Base-by-base conservation (phyloP, 2,797 vertebrate species). In the Poecile montanus region DNA sequence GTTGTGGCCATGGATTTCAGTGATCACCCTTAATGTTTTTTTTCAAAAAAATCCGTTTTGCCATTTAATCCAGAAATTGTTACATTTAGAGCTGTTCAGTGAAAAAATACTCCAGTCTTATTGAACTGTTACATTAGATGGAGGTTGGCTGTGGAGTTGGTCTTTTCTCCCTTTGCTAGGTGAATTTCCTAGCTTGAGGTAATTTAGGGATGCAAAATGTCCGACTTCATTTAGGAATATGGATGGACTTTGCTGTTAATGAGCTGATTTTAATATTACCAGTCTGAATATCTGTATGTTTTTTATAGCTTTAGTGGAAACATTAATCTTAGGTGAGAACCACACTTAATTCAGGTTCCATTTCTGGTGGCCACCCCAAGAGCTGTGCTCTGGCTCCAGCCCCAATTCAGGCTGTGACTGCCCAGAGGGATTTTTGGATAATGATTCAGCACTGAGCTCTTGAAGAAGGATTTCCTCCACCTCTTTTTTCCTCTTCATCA, bases 311-410 rank as follows among this genome's bases (percentile, higher is more conserved):
- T 40, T n/a, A 15, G 27, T 23, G 11, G 12, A 19, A 68, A 5
- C 19, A 10, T 10, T 29, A 13, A 3, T 26, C 11, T 20, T 5
- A 13, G 6, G 7, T 5, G 60, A 48, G 61, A 17, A 0, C 4
- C 14, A 16, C 32, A 10, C 29, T 12, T 25, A 48, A 30, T 12
- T 68, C 6, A 5, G 23, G 9, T 54, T 20, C 40, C 1, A 0
- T 0, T 34, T 65, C n/a, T 54, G 53, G 27, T 27, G 61, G 12
- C 18, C 27, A 10, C 25, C 16, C 3, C 2, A 45, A 26, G 30
- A 44, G 11, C 57, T 74, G 3, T 16, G 6, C 26, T 60, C 42
- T 56, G 50, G 23, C 57, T 72, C 48, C 56, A 84, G 27, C 54
- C 40, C 32, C 16, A 5, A 14, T 58, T 56, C 65, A 63, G 23